Evolutionary conservation across 2,888 invertebrate genomes (phyloP).

Genomic region (Cylloceria caligata): DNA sequence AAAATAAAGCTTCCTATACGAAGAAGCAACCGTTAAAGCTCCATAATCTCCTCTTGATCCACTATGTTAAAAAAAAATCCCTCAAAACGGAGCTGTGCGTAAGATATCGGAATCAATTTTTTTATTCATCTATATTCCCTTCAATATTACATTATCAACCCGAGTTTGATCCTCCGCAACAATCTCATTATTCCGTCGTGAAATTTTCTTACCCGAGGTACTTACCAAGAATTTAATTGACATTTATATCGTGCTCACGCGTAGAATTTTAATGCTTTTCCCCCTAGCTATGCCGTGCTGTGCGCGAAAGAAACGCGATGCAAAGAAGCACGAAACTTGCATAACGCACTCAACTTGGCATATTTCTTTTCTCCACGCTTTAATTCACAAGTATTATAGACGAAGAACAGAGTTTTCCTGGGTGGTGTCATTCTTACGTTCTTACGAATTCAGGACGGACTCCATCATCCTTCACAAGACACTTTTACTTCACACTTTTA

Average conservation of each 20-base stretch:
- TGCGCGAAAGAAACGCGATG: constrained; percentile 5
- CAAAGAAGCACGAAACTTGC: constrained; percentile 41
- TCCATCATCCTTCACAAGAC: neutral
- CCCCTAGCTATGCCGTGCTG: neutral
- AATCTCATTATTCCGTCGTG: constrained; percentile 36
- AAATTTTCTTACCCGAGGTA: constrained; percentile 35
- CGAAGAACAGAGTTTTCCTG: neutral
- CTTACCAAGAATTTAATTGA: constrained; percentile 51
- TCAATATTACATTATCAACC: constrained; percentile 23
- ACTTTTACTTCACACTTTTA: constrained; percentile 4
- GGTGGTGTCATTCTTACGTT: neutral
- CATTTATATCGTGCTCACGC: constrained; percentile 60
- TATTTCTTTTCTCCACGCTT: constrained; percentile 24
- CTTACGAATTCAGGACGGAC: constrained; percentile 14
- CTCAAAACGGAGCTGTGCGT: neutral
- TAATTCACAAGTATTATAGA: constrained; percentile 30
- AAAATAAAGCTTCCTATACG: neutral
- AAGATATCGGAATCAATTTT: constrained; percentile 22
- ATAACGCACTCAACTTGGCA: constrained; percentile 22
- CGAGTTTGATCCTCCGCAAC: neutral
- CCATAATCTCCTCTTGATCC: neutral
- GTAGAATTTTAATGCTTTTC: constrained; percentile 55
- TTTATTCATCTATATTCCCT: constrained; percentile 1
- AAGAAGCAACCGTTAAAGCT: neutral
- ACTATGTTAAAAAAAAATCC: neutral